Evolutionary conservation across 92 coral and sea anemone genomes (phyloP).

Genomic region (Pocillopora grandis): DNA sequence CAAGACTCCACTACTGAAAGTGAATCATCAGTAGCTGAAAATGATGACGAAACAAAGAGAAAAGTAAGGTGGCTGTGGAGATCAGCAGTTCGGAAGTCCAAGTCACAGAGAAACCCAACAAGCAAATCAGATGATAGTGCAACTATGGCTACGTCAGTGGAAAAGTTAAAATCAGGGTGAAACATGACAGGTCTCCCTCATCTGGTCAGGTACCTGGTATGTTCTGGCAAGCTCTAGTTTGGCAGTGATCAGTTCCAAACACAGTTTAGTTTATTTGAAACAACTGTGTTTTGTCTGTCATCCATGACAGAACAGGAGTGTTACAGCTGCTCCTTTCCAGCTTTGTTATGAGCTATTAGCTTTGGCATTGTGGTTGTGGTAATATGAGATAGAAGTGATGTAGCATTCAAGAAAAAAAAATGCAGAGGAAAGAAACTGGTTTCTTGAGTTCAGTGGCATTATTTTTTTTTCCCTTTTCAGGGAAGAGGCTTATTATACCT

Average conservation of each 20-base stretch:
- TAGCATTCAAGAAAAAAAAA: too few species aligned
- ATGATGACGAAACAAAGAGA: constrained; percentile 69
- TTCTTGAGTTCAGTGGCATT: background rate
- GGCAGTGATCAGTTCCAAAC: background rate
- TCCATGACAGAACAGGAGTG: background rate
- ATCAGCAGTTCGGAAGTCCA: constrained; percentile 72
- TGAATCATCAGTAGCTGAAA: constrained; percentile 51
- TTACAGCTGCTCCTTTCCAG: background rate
- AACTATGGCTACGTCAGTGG: constrained; percentile 27
- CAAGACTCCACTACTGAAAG: constrained; percentile 62
- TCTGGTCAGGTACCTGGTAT: background rate
- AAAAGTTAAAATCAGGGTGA: constrained; percentile 62
- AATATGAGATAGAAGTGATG: background rate
- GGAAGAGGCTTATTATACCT: background rate
- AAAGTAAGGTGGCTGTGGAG: constrained; percentile 81
- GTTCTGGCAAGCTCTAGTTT: background rate
- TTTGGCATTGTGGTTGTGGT: constrained; percentile 12
- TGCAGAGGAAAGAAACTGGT: background rate
- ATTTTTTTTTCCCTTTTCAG: constrained; percentile 18
- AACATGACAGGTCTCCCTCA: background rate
- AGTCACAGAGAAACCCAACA: constrained; percentile 31
- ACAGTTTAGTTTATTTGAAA: background rate
- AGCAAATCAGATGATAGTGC: constrained; percentile 10
- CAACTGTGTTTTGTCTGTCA: background rate
- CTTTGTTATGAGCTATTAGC: background rate